Evolutionary conservation across 2,888 invertebrate genomes (phyloP), one percentile per base, ranked within the genome.

Genomic region (Drosophila colorata): DNA sequence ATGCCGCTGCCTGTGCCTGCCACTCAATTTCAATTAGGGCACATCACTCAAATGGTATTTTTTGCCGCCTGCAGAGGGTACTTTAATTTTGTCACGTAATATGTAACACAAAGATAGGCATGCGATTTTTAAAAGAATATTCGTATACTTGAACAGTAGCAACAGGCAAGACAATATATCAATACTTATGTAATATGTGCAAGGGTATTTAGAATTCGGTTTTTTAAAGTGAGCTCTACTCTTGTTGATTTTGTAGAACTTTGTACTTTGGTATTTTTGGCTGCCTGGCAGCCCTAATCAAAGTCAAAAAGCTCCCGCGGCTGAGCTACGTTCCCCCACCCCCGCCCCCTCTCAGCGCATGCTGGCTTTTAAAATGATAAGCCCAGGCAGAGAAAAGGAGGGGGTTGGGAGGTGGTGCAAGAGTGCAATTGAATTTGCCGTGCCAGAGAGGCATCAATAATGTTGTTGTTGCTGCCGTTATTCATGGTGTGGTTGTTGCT

Each of bases 361-460:
- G 47, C 41, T 43, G 33, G 5, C 47, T 51, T 41, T 51, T 8
- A 40, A 70, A 46, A 23, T 49, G 46, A 77, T 68, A 66, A 66
- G 41, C 40, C 33, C 2, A 14, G 4, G 3, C 53, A 16, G 41
- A 0, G 31, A 13, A 31, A 33, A n/a, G 47, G 6, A n/a, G 9
- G 25, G 40, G n/a, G 9, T 8, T 18, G 5, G 40, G 4, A 1
- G 11, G 20, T 14, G 11, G 20, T 14, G 44, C 16, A 20, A 46
- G 31, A 14, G 35, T 47, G 52, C 71, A 78, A 83, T 89, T 87
- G 69, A 78, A 75, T 79, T 87, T 74, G 67, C 55, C 83, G 77
- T 83, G 87, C 60, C 78, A 72, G 61, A 72, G 81, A 72, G 69
- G 66, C 84, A 87, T 87, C 72, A 87, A 85, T 88, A 88, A 73